Evolutionary conservation across 2,797 vertebrate species (phyloP).

Genomic region (Adrianichthys oophorus): DNA sequence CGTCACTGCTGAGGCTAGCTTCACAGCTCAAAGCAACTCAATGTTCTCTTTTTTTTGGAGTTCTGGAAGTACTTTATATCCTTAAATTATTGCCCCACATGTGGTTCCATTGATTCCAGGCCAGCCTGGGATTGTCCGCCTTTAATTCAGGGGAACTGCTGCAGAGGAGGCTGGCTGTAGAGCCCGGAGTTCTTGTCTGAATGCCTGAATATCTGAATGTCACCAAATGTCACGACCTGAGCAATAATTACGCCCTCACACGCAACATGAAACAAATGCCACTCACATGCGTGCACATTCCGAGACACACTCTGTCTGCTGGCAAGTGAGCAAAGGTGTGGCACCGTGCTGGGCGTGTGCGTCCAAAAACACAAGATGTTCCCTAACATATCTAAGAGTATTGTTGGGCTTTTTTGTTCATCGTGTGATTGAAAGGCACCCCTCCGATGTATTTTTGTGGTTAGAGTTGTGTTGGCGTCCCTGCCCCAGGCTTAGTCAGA

Average conservation of each 20-base stretch:
- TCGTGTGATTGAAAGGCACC: background rate
- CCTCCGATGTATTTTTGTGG: background rate
- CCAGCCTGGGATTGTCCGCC: constrained; percentile 31
- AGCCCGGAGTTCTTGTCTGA: constrained; percentile 38
- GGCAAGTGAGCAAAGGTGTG: constrained; percentile 49
- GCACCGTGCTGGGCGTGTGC: constrained; percentile 42
- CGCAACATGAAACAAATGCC: constrained; percentile 60
- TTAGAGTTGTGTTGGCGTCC: background rate
- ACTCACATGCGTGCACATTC: constrained; percentile 32
- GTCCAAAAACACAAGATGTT: constrained; percentile 48
- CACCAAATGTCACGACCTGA: constrained; percentile 67
- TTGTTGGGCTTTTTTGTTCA: constrained; percentile 3
- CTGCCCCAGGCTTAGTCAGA: no score
- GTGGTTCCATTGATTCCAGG: constrained; percentile 61
- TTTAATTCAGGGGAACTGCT: constrained; percentile 42
- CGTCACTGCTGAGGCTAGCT: constrained; percentile 54
- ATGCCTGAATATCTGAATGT: constrained; percentile 47
- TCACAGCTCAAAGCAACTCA: constrained; percentile 43
- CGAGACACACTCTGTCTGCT: constrained; percentile 42
- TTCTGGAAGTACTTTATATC: constrained; percentile 61
- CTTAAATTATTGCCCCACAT: constrained; percentile 61
- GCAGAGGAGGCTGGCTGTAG: constrained; percentile 31
- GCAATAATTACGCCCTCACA: constrained; percentile 66
- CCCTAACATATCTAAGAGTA: constrained; percentile 10
- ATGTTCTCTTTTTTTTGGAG: constrained; percentile 24